Evolutionary conservation across 2,888 invertebrate species (phyloP), one percentile per base, ranked within the genome.

Genomic region (Sialis lutaria): DNA sequence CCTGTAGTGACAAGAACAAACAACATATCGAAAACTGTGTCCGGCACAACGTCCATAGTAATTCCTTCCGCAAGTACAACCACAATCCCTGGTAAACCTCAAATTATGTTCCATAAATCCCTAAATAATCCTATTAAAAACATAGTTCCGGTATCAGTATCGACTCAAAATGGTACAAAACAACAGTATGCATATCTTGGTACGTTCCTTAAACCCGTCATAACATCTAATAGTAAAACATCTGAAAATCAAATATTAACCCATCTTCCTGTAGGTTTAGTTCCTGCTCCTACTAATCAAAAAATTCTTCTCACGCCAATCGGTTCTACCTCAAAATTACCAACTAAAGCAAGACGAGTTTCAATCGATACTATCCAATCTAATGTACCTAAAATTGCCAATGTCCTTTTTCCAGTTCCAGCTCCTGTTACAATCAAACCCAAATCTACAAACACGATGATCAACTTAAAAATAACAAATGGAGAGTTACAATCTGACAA

Each of bases 401-500:
- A 69, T 37, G 70, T 72, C 1, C 70, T 74, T 50, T 67, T 72
- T 48, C 71, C 74, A 48, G 59, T 72, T 40, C 74, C 75, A 1
- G 69, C 71, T 9, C 69, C 72, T 2, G 72, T 74, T 1, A 75
- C 74, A 67, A 67, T 70, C 12, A 53, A 61, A 48, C 58, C 53
- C 39, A 53, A 52, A 40, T 49, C 49, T 40, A 48, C 46, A n/a
- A 50, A 42, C 31, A 75, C 74, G 43, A 72, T 77, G 54, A 75
- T 78, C 49, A 80, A 79, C 60, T 66, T 80, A 49, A 79, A 81
- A 66, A 77, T 81, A 57, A 72, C 74, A 22, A 79, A 77, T 61
- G 77, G 75, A 4, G 74, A 75, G 58, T 66, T 77, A 50, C 75
- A 72, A 54, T 69, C 72, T 54, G 76, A 76, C 55, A 70, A 68